Percentiles rank a stretch among this genome's conserved stretches.
phyloP scores from a whole-genome alignment of 2,113 vertebrate genomes.

The Aleadryas rufinucha region DNA sequence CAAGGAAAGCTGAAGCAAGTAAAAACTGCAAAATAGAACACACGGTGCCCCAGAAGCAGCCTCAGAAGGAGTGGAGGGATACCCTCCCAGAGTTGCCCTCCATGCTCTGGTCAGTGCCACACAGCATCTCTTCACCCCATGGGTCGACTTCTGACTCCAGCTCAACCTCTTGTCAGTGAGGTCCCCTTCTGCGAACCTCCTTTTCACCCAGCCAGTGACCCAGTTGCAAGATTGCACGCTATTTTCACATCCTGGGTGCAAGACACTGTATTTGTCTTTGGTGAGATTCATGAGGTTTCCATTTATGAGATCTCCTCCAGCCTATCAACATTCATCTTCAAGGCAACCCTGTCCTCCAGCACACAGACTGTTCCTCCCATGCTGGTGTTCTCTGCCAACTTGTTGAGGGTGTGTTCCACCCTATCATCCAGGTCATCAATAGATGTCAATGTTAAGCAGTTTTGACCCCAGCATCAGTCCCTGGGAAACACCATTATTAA shows the following conservation, averaged over 20 bases:
- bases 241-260: not conserved
- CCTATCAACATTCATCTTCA: not conserved
- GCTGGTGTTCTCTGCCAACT: not conserved
- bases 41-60: not conserved
- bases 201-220: not conserved
- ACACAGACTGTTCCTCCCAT: not conserved
- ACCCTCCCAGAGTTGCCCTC: not conserved
- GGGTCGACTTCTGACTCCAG: not conserved
- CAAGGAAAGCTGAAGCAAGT: not conserved
- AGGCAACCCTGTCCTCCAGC: not conserved
- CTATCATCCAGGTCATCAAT: not conserved
- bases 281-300: not conserved
- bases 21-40: not conserved
- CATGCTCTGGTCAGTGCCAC: not conserved
- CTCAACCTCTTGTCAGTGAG: not conserved
- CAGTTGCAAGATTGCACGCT: not conserved
- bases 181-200: not conserved
- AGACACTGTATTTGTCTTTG: not conserved
- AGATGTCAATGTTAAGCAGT: not conserved
- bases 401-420: not conserved
- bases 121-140: not conserved
- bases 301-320: not conserved
- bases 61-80: not conserved
- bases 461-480: not conserved
- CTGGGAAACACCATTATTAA: not conserved